These are phyloP conservation scores for Odontesthes bonariensis DNA, from an alignment of 2,113 vertebrate genomes.

Conservation along the genomic window DNA sequence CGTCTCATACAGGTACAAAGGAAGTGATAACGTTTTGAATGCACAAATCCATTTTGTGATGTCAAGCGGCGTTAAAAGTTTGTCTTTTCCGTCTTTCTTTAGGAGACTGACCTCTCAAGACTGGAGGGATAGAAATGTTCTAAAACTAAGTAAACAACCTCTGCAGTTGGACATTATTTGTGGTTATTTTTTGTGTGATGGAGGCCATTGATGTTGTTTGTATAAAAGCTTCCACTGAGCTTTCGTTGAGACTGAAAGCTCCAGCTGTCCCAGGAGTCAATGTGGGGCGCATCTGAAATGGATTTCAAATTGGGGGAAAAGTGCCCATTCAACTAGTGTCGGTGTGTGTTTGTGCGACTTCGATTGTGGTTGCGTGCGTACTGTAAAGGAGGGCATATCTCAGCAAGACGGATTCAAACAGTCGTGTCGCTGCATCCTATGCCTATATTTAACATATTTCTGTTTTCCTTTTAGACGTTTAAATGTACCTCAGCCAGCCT, in stretches of 20 bases:
- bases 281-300: slow-evolving; percentile 63
- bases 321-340: slow-evolving; percentile 72
- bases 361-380: slow-evolving; percentile 23
- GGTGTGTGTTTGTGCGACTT: slow-evolving; percentile 27
- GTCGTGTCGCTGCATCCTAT: slow-evolving; percentile 50
- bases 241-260: slow-evolving; percentile 60
- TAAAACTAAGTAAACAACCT: slow-evolving; percentile 13
- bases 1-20: slow-evolving; percentile 51
- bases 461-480: slow-evolving; percentile 60
- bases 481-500: slow-evolving; percentile 48
- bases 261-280: slow-evolving; percentile 48
- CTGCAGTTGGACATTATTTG: slow-evolving; percentile 34
- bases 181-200: slow-evolving; percentile 33
- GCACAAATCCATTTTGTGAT: slow-evolving; percentile 30
- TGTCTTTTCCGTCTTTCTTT: slow-evolving; percentile 25
- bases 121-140: slow-evolving; percentile 10
- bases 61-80: not conserved
- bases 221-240: slow-evolving; percentile 68
- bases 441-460: slow-evolving; percentile 77
- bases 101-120: slow-evolving; percentile 1
- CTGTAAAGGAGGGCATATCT: slow-evolving; percentile 62
- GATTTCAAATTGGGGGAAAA: slow-evolving; percentile 66
- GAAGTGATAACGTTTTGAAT: slow-evolving; percentile 51
- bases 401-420: slow-evolving; percentile 51
- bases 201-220: slow-evolving; percentile 46